phyloP scores from a whole-genome alignment of 1,140 invertebrate species.

The Chelonus insularis region DNA sequence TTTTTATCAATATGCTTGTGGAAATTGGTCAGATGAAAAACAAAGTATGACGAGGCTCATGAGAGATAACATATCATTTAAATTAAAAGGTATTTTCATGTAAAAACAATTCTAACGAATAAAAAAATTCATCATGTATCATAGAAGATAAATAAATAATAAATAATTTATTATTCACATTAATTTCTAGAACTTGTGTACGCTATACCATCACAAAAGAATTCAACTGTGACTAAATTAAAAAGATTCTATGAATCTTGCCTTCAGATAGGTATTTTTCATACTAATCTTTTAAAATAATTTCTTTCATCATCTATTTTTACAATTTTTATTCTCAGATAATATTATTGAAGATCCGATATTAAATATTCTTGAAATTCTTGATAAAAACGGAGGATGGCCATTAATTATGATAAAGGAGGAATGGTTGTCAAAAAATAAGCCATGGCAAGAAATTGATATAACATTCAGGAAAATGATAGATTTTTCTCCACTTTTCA shows the following conservation, averaged over 20 bases:
- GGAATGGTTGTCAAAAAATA: neutral
- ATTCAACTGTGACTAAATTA: neutral
- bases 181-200: conserved; percentile 1
- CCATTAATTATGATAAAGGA: neutral
- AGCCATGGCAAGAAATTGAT: conserved; percentile 5
- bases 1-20: conserved; percentile 10
- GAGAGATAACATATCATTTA: no score
- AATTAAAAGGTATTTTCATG: neutral
- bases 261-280: neutral
- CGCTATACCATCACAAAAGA: neutral
- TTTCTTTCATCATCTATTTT: neutral
- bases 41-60: no score
- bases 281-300: neutral
- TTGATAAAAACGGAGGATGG: neutral
- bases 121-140: neutral
- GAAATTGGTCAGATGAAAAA: neutral
- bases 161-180: neutral
- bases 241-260: conserved; percentile 7
- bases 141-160: neutral
- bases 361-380: neutral
- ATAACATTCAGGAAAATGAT: neutral
- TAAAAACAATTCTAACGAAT: neutral
- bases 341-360: neutral
- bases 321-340: neutral
- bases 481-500: neutral